Conservation (phyloP, 2,888 invertebrate genomes). For the Campoplex capitator region DNA sequence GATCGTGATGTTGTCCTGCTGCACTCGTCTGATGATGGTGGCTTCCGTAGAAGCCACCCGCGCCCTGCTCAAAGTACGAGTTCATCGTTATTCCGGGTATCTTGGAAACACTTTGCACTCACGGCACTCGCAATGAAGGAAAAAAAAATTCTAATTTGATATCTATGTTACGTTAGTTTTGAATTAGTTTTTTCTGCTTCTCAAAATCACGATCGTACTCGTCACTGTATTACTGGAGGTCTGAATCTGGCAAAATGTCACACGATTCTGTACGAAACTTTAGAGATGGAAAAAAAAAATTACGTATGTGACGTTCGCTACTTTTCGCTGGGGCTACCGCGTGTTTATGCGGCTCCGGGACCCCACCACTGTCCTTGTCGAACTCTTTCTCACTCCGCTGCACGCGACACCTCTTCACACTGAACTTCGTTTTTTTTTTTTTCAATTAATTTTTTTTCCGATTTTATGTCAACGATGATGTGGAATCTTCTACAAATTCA, state of each 20-base stretch:
- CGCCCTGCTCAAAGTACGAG: constrained; percentile 97
- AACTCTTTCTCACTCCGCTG: constrained; percentile 39
- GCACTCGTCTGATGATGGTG: constrained; percentile 92
- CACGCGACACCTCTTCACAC: constrained; percentile 50
- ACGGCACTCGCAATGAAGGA: constrained; percentile 72
- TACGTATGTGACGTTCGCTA: constrained; percentile 37
- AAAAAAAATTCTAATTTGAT: background rate
- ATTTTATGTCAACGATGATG: background rate
- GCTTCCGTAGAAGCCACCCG: constrained; percentile 94
- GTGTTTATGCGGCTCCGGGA: constrained; percentile 46
- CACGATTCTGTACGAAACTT: constrained; percentile 1
- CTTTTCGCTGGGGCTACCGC: constrained; percentile 42
- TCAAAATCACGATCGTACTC: background rate
- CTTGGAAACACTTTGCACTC: constrained; percentile 79
- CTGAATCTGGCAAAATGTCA: background rate
- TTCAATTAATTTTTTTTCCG: background rate
- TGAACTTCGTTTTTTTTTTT: background rate
- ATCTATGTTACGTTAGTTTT: constrained; percentile 2
- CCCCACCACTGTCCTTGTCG: constrained; percentile 39
- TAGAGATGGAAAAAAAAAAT: constrained; percentile 20
- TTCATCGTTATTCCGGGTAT: constrained; percentile 89
- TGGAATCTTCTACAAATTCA: background rate
- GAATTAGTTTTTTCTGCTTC: background rate
- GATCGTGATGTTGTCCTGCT: constrained; percentile 90
- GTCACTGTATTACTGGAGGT: background rate